phyloP scores from a whole-genome alignment of 2,797 vertebrate genomes.

The Fringilla coelebs region DNA sequence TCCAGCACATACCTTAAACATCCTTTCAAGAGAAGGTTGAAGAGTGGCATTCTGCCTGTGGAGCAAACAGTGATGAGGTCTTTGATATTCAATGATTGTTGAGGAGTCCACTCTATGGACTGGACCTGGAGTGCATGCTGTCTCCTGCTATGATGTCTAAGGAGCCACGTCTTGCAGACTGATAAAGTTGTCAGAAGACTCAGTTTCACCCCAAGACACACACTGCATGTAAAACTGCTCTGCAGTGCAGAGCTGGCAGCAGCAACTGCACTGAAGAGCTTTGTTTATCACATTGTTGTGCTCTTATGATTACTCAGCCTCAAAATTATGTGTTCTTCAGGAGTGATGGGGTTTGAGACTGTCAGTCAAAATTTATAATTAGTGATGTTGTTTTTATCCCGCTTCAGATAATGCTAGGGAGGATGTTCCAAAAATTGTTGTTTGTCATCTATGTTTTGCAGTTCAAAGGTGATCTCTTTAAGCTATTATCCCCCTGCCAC shows the following conservation, averaged over 20 bases:
- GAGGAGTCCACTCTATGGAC: background rate
- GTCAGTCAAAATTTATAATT: constrained; percentile 49
- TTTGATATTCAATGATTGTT: background rate
- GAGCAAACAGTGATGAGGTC: background rate
- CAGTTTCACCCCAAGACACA: background rate
- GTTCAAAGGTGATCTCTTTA: constrained; percentile 14
- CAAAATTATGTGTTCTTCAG: constrained; percentile 17
- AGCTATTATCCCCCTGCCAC: background rate
- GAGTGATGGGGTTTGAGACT: constrained; percentile 12
- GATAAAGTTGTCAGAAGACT: background rate
- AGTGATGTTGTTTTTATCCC: constrained; percentile 25
- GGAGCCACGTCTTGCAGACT: background rate
- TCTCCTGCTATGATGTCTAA: background rate
- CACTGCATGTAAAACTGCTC: background rate
- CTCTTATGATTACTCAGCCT: constrained; percentile 43
- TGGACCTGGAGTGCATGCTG: background rate
- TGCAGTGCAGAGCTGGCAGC: background rate
- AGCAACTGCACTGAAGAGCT: background rate
- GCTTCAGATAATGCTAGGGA: constrained; percentile 19
- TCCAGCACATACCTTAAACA: background rate
- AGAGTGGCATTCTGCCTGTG: background rate
- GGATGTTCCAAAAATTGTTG: constrained; percentile 24
- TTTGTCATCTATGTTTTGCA: constrained; percentile 24
- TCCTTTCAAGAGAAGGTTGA: background rate
- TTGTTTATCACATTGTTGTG: constrained; percentile 29